phyloP scores from a whole-genome alignment of 2,113 vertebrate species.

The Hippopotamus amphibius region DNA sequence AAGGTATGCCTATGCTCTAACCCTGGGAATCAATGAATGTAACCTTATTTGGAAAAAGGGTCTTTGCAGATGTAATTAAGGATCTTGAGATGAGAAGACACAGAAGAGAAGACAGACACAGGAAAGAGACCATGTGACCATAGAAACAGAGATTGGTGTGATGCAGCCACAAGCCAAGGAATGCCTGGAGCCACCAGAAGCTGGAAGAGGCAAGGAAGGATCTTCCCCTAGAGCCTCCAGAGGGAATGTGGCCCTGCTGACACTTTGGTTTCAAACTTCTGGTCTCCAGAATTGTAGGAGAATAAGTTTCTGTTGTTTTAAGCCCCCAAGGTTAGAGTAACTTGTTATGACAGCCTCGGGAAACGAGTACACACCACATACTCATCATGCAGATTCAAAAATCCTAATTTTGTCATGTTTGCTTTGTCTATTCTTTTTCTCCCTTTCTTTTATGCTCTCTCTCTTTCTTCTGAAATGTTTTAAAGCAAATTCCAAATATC shows the following conservation, averaged over 20 bases:
- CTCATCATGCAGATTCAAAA: neutral
- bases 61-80: neutral
- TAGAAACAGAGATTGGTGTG: neutral
- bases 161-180: neutral
- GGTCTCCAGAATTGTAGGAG: neutral
- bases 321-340: neutral
- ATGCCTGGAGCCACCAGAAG: neutral
- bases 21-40: neutral
- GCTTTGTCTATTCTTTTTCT: too few species aligned
- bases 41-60: neutral
- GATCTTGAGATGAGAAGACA: neutral
- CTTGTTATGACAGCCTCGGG: neutral
- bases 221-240: neutral
- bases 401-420: neutral
- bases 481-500: conserved; percentile 25
- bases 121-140: neutral
- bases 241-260: neutral
- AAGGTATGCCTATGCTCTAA: neutral
- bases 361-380: neutral
- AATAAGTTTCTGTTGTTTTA: neutral
- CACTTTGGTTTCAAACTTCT: neutral
- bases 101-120: neutral
- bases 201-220: neutral
- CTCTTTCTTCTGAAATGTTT: neutral
- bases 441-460: neutral